phyloP scores from a whole-genome alignment of 37 sponge, comb jelly and placozoan genomes.

The Ianthella basta region DNA sequence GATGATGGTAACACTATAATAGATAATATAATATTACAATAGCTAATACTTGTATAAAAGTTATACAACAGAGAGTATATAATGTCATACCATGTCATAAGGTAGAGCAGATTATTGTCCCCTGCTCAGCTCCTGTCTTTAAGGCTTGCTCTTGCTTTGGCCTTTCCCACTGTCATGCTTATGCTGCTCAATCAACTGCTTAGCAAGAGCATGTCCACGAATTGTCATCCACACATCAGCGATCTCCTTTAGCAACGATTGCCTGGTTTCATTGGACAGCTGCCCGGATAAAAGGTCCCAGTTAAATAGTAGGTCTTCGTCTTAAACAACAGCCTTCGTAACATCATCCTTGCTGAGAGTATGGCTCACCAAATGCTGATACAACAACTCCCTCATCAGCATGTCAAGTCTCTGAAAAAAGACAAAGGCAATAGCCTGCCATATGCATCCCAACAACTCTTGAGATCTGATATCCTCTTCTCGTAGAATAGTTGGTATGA shows the following conservation, averaged over 20 bases:
- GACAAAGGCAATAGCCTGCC: conserved; percentile 17
- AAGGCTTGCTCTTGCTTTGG: too few relatives aligned
- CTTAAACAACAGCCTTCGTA: conserved; percentile 1
- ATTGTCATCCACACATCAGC: conserved; percentile 8
- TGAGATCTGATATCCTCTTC: conserved; percentile 12
- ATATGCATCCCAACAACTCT: neutral
- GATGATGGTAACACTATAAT: too few relatives aligned
- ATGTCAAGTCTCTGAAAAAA: neutral
- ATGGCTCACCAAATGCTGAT: neutral
- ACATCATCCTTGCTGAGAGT: conserved; percentile 13
- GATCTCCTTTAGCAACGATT: neutral
- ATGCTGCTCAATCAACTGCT: conserved; percentile 7
- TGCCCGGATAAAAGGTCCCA: conserved; percentile 19
- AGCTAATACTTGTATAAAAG: too few relatives aligned
- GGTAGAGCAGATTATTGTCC: too few relatives aligned
- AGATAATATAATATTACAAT: too few relatives aligned
- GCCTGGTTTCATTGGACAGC: conserved; percentile 7
- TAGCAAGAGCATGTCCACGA: conserved; percentile 12
- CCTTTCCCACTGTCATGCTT: too few relatives aligned
- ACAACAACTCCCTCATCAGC: neutral
- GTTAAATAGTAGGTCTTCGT: neutral
- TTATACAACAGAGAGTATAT: too few relatives aligned
- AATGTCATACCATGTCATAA: too few relatives aligned
- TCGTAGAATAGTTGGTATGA: neutral
- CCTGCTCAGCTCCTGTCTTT: too few relatives aligned